These are phyloP conservation scores for Sycobia sp. DNA, from an alignment of 1,140 invertebrate species.

Conservation along the genomic window DNA sequence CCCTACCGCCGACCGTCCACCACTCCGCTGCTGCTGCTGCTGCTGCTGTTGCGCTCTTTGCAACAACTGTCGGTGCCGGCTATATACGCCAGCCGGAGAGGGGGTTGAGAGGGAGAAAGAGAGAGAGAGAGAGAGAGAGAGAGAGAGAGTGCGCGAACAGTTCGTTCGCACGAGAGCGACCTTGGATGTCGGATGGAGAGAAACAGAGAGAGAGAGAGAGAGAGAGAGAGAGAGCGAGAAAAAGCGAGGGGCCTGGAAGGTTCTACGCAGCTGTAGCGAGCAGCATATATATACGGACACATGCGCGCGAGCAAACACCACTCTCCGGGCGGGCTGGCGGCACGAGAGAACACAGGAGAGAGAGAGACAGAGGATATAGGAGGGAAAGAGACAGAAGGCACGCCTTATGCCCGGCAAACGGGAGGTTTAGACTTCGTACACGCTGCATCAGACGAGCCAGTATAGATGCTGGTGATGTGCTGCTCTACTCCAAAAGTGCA, in stretches of 20 bases:
- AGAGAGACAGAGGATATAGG: too few species aligned
- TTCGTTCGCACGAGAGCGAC: slow-evolving; percentile 35
- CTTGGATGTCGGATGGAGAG: slow-evolving; percentile 22
- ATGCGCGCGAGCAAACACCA: too few species aligned
- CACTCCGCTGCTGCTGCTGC: slow-evolving; percentile 19
- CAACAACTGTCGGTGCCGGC: slow-evolving; percentile 14
- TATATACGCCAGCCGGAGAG: neutral
- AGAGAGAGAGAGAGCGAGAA: neutral
- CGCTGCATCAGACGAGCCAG: too few species aligned
- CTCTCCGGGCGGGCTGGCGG: too few species aligned
- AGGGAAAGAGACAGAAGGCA: too few species aligned
- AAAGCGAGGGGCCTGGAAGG: slow-evolving; percentile 32
- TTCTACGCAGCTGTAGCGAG: slow-evolving; percentile 1
- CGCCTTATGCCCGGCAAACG: too few species aligned
- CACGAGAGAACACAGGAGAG: too few species aligned
- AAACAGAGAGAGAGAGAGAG: neutral
- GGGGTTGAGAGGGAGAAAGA: slow-evolving; percentile 27
- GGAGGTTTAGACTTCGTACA: too few species aligned
- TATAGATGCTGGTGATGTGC: too few species aligned
- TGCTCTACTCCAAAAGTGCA: too few species aligned
- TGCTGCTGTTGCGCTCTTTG: too few species aligned
- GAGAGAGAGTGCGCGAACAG: neutral
- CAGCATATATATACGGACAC: too few species aligned
- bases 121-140: slow-evolving; percentile 5
- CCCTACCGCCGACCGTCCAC: slow-evolving; percentile 1